Evolutionary conservation across 2,888 invertebrate species (phyloP), one percentile per base, ranked within the genome.

Genomic region (Pollenia griseotomentosa): DNA sequence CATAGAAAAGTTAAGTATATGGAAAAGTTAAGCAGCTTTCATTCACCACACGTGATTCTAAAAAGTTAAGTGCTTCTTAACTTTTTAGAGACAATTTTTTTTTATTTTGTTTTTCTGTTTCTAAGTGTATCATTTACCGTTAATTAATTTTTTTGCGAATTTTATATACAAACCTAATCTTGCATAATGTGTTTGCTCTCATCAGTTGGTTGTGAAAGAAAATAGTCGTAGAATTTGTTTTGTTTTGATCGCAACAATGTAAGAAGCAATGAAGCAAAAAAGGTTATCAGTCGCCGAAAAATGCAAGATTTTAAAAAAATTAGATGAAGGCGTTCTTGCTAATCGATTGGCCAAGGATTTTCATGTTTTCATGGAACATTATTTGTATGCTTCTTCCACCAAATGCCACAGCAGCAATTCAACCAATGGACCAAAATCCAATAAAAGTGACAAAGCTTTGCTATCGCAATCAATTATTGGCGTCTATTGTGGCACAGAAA

Each of bases 331-430:
- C 46, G 19, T 48, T 68, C 46, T 51, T 16, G 51, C 40, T 53
- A 42, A 71, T 55, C 71, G 71, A 71, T 71, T 71, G 57, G 73
- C 73, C 44, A 59, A 68, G 61, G 68, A 82, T 82, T 75, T 74
- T 75, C 48, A 66, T 75, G 75, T 82, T 59, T 68, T 75, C 68
- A 44, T 12, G 12, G 42, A 44, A 63, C 63, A 63, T 63, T 63
- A 16, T 63, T 63, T 61, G 63, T 16, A 63, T 63, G 63, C 42
- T 63, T 63, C 16, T 63, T 63, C 42, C 63, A 63, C 63, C 42
- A 63, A 63, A 42, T 63, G 63, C 16, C 16, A 63, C 63, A 44
- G 63, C 63, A 63, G 63, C 42, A 16, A 63, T 63, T 63, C 63
- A 63, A 63, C 63, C 63, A 16, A 63, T 63, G 63, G 63, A 63